A percentile compares a stretch with the other conserved stretches of the same genome.
These are phyloP conservation scores for Lagenorhynchus albirostris DNA, from an alignment of 2,113 vertebrate species.

Conservation along the genomic window DNA sequence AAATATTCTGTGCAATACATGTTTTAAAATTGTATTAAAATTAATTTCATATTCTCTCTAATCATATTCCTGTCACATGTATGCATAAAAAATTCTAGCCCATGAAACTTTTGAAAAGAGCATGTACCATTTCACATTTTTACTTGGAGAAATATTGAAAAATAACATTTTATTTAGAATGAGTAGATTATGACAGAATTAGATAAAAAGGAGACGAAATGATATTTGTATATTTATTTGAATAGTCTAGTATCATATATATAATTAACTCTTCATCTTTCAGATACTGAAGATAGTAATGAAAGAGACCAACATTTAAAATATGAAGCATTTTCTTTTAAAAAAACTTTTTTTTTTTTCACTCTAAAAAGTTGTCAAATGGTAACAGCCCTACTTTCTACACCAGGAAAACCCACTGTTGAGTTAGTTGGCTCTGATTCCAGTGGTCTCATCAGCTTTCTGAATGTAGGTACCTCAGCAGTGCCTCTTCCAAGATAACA, in stretches of 20 bases:
- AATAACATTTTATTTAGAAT: constrained; percentile 60
- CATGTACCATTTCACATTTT: constrained; percentile 18
- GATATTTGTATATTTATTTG: constrained; percentile 4
- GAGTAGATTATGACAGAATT: constrained; percentile 25
- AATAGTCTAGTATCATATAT: neutral
- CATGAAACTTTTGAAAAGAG: constrained; percentile 24
- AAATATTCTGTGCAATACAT: constrained; percentile 25
- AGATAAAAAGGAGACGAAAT: constrained; percentile 1
- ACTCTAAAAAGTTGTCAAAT: constrained; percentile 51
- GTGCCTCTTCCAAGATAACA: constrained; percentile 51
- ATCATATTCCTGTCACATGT: constrained; percentile 20
- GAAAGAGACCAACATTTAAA: constrained; percentile 58
- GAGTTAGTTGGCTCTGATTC: constrained; percentile 49
- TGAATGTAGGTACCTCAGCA: constrained; percentile 27
- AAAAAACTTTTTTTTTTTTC: constrained; percentile 59
- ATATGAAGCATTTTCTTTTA: constrained; percentile 6
- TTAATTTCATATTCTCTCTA: constrained; percentile 27
- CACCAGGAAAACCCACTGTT: constrained; percentile 9
- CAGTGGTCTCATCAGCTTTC: constrained; percentile 16
- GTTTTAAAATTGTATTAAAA: constrained; percentile 31
- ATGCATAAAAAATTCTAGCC: constrained; percentile 3
- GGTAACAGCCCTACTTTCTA: constrained; percentile 49
- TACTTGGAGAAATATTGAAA: constrained; percentile 37
- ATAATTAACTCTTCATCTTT: constrained; percentile 31
- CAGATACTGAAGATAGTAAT: constrained; percentile 43